Conservation (phyloP, 1,140 invertebrate species). For the Hetaerina americana region DNA sequence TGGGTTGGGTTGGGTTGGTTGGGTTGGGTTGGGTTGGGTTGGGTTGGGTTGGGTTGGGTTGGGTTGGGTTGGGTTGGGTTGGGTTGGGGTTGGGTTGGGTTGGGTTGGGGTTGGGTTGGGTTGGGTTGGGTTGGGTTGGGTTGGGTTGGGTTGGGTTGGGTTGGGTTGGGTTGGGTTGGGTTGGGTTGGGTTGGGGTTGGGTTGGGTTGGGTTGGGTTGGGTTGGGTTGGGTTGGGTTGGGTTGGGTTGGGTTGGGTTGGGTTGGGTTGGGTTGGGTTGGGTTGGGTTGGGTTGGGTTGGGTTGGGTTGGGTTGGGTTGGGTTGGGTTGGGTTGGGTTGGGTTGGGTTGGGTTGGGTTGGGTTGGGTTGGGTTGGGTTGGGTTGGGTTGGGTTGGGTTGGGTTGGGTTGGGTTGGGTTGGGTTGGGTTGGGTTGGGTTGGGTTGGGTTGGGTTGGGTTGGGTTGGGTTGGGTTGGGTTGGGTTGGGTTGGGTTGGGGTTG, state of each 20-base stretch:
- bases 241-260: conserved; percentile 12
- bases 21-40: too few species aligned
- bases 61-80: conserved; percentile 9
- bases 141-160: conserved; percentile 17
- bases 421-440: conserved; percentile 8
- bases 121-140: conserved; percentile 15
- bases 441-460: conserved; percentile 15
- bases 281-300: conserved; percentile 13
- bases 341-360: conserved; percentile 15
- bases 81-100: too few species aligned
- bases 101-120: too few species aligned
- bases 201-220: conserved; percentile 14
- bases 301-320: conserved; percentile 13
- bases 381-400: conserved; percentile 15
- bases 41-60: conserved; percentile 7
- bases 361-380: conserved; percentile 15
- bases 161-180: conserved; percentile 15
- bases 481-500: too few species aligned
- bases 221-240: conserved; percentile 12
- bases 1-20: too few species aligned
- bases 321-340: conserved; percentile 14
- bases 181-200: too few species aligned
- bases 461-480: too few species aligned
- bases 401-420: conserved; percentile 14
- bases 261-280: conserved; percentile 12